Base-by-base conservation (phyloP, 2,888 invertebrate species). In the Volucella zonaria region DNA sequence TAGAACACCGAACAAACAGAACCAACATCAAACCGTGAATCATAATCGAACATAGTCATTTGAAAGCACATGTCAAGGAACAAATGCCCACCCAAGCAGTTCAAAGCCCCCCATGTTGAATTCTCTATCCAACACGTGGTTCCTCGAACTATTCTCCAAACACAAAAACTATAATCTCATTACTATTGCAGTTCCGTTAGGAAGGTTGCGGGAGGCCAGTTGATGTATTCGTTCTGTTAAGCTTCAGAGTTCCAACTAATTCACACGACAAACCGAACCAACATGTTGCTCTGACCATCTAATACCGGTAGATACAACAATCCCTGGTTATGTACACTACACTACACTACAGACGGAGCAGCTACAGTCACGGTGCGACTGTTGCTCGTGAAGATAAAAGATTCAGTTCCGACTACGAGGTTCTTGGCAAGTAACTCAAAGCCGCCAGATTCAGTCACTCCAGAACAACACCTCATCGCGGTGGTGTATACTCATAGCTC, bases 401-500 rank as follows among this genome's bases (percentile, higher is more conserved):
- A 54, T 77, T 58, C 70, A 58, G 23, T 45, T 18, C 52, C 51
- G 73, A 62, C 74, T 10, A 6, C 31, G 31, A 47, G 79, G 61
- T 76, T 71, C 83, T 80, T 83, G 59, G 43, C 38, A 59, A 76
- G 71, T 59, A 54, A 52, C 67, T 75, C 40, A 14, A 6, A 75
- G 80, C 80, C 75, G 83, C 75, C 71, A 52, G 66, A 77, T 38
- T 71, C 80, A 71, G 83, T 75, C 66, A 71, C 51, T 71, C 54
- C 71, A 75, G 75, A 83, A 83, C 80, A 80, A 18, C 75, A 83
- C 80, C 75, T 75, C 83, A 59, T 71, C 56, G 51, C 52, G 80
- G 83, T 76, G 71, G 79, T 80, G 83, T 64, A 11, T n/a, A 64
- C 56, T 78, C 12, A 3, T 47, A 42, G 42, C 66, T 70, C 66